A percentile compares a stretch with the other conserved stretches of the same genome.
These are phyloP conservation scores for Cavia aperea DNA, from an alignment of 2,113 vertebrate genomes.

Conservation along the genomic window DNA sequence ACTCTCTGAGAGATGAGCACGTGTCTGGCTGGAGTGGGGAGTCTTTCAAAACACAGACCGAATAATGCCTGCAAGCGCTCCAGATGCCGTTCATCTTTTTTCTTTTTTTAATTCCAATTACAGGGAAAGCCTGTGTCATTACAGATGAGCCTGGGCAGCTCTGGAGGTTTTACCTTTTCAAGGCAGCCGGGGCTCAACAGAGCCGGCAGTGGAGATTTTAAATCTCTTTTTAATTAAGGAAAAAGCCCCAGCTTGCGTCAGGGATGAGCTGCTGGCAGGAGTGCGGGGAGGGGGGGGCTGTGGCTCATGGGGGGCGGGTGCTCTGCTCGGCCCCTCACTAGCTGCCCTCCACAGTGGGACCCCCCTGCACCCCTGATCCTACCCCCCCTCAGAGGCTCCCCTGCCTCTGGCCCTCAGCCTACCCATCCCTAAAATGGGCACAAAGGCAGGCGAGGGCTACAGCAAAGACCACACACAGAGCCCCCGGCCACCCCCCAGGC, in stretches of 20 bases:
- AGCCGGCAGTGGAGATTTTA: slow-evolving; percentile 71
- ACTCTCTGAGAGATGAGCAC: not conserved
- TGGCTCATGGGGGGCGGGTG: not conserved
- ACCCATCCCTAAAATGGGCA: not conserved
- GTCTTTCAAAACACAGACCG: slow-evolving; percentile 3
- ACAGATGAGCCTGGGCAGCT: not conserved
- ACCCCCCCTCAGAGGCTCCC: too few species aligned
- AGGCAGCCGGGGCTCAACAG: slow-evolving; percentile 57
- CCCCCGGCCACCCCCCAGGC: fast-evolving
- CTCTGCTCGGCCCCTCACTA: fast-evolving
- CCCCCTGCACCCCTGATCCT: not conserved
- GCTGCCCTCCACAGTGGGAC: not conserved
- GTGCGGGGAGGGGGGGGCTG: fast-evolving
- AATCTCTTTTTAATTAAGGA: slow-evolving; percentile 82
- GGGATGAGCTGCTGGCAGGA: slow-evolving; percentile 14
- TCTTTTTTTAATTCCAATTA: slow-evolving; percentile 55
- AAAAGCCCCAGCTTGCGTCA: slow-evolving; percentile 71
- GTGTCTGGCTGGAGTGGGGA: not conserved
- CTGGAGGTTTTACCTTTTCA: slow-evolving; percentile 61
- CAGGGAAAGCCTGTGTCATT: slow-evolving; percentile 45
- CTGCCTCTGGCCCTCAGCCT: not conserved
- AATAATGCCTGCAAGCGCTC: not conserved
- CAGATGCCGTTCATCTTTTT: slow-evolving; percentile 34
- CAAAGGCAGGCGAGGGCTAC: too few species aligned
- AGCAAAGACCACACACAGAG: not conserved